Evolutionary conservation across 2,797 vertebrate genomes (phyloP), one percentile per base, ranked within the genome.

Genomic region (Simalia tracyae): DNA sequence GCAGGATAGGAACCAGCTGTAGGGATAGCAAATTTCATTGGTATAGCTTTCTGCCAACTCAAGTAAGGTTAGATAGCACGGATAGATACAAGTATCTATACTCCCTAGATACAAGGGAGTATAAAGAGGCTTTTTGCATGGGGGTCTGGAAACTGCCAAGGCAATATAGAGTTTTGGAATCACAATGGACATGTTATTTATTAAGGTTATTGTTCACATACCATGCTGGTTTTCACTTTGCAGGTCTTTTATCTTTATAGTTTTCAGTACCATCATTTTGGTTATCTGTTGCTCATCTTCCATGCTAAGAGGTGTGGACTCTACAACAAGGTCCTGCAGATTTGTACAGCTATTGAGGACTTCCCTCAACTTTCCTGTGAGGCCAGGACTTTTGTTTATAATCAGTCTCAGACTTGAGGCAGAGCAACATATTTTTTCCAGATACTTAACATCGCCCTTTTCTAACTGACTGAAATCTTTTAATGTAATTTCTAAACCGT

Each of bases 351-450:
- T 93, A 31, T 93, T 87, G 81, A 97, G 96, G 84, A 96, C 84
- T 1, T 60, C 56, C 22, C 89, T 90, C 59, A 97, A 88, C 63
- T 24, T 95, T 17, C 96, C 95, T 4, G 93, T 94, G 92, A 96
- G 11, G 0, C 96, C 96, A 0, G 88, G 64, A 24, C 95, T 96
- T 22, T 90, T 96, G 92, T 92, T 96, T 54, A 97, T 81, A 19
- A 63, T 64, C 86, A 97, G n/a, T 5, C 92, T 92, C 85, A 97
- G 95, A 68, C 91, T 91, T 17, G 15, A 56, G 66, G 96, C 96
- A 0, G 96, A 97, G 72, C 95, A 97, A 87, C 96, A 95, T 89
- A 97, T 97, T 94, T 97, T 97, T 2, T 94, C 97, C 86, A 96
- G 93, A n/a, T 96, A 95, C 42, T 93, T 97, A 72, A 97, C 91